Conservation (phyloP, 2,888 invertebrate species). For the Tinea semifulvella region DNA sequence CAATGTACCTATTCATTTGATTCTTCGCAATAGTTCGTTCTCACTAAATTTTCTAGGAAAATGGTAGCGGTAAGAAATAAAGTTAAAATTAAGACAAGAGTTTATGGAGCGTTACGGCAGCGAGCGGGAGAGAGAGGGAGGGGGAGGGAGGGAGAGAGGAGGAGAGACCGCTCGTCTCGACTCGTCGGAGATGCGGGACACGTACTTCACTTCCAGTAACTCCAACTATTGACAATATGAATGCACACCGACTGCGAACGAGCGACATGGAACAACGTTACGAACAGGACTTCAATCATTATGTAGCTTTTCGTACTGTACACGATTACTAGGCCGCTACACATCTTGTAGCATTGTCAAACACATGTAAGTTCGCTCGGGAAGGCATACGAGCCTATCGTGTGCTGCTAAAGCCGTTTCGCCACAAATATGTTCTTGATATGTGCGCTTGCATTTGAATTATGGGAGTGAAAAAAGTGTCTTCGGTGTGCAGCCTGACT, state of each 20-base stretch:
- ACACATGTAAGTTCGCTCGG: too few species aligned
- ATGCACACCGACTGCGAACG: constrained; percentile 52
- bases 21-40: constrained; percentile 57
- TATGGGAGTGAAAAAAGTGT: too few species aligned
- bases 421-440: too few species aligned
- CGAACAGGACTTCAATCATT: too few species aligned
- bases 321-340: too few species aligned
- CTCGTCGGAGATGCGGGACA: constrained; percentile 64
- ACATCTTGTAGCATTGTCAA: too few species aligned
- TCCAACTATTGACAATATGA: constrained; percentile 68
- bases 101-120: constrained; percentile 59
- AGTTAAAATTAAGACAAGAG: constrained; percentile 67
- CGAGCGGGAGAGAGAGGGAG: constrained; percentile 24
- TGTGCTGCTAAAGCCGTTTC: too few species aligned
- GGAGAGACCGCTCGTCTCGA: constrained; percentile 42
- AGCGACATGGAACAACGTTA: not conserved
- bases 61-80: constrained; percentile 62
- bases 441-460: too few species aligned
- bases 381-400: too few species aligned
- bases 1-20: too few species aligned
- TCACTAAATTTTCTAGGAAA: constrained; percentile 63
- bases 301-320: too few species aligned
- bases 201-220: constrained; percentile 67
- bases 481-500: too few species aligned
- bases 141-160: constrained; percentile 25